Conservation (phyloP, 2,888 invertebrate genomes). For the Choristoneura rosaceana region DNA sequence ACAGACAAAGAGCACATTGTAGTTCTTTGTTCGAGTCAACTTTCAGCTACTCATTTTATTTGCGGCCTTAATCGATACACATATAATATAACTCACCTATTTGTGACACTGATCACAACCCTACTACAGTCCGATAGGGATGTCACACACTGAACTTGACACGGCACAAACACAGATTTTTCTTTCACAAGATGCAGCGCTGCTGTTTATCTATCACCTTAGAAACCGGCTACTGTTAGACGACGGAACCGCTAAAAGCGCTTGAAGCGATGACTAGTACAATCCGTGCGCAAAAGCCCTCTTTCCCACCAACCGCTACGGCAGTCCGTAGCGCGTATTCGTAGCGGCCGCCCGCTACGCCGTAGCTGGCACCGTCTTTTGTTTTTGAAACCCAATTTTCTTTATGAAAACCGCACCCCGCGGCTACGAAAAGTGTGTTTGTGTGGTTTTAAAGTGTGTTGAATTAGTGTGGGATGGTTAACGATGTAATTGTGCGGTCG, state of each 20-base stretch:
- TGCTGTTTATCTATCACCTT: conserved; percentile 5
- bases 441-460: conserved; percentile 28
- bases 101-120: background rate
- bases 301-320: conserved; percentile 44
- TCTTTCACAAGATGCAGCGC: conserved; percentile 11
- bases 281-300: conserved; percentile 41
- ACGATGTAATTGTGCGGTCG: conserved; percentile 3
- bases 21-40: background rate
- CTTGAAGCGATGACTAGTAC: conserved; percentile 17
- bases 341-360: conserved; percentile 54
- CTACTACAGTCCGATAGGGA: background rate
- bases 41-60: background rate
- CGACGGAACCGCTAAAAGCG: conserved; percentile 20
- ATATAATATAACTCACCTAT: background rate
- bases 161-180: conserved; percentile 6
- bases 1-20: conserved; percentile 1
- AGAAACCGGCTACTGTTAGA: conserved; percentile 15
- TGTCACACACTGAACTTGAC: conserved; percentile 12
- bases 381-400: conserved; percentile 55
- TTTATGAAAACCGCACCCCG: conserved; percentile 61
- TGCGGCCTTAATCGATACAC: background rate
- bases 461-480: conserved; percentile 18
- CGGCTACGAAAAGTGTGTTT: conserved; percentile 24
- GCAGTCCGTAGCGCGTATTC: conserved; percentile 45
- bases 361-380: conserved; percentile 48